Evolutionary conservation across 2,888 invertebrate genomes (phyloP).

Genomic region (Formica aserva): DNA sequence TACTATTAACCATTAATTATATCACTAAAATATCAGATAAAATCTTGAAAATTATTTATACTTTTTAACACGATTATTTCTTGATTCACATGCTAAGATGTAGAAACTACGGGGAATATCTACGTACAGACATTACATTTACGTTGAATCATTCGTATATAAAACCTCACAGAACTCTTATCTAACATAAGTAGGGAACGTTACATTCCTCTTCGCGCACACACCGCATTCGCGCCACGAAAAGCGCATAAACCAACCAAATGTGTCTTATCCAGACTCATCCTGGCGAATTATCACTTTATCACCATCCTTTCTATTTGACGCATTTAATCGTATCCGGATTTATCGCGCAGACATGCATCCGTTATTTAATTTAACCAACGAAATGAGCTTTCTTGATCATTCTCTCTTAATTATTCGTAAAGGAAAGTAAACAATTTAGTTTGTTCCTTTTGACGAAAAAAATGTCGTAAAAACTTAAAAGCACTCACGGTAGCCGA

Average conservation of each 20-base stretch:
- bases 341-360: neutral
- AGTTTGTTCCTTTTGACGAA: neutral
- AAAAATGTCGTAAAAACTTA: constrained; percentile 43
- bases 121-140: neutral
- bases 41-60: neutral
- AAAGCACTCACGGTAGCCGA: constrained; percentile 10
- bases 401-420: neutral
- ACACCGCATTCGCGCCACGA: constrained; percentile 73
- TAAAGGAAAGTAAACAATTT: constrained; percentile 4
- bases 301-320: neutral
- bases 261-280: constrained; percentile 46
- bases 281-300: constrained; percentile 31
- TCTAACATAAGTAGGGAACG: neutral
- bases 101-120: neutral
- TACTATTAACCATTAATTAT: neutral
- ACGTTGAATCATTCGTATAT: constrained; percentile 1
- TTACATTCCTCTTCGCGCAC: constrained; percentile 38
- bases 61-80: constrained; percentile 24
- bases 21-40: neutral
- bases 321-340: neutral
- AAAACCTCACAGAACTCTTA: constrained; percentile 9
- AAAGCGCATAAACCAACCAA: constrained; percentile 73
- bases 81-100: neutral
- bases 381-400: neutral
- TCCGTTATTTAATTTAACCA: neutral